Evolutionary conservation across 2,797 vertebrate species (phyloP), one percentile per base, ranked within the genome.

Genomic region (Melanogrammus aeglefinus): DNA sequence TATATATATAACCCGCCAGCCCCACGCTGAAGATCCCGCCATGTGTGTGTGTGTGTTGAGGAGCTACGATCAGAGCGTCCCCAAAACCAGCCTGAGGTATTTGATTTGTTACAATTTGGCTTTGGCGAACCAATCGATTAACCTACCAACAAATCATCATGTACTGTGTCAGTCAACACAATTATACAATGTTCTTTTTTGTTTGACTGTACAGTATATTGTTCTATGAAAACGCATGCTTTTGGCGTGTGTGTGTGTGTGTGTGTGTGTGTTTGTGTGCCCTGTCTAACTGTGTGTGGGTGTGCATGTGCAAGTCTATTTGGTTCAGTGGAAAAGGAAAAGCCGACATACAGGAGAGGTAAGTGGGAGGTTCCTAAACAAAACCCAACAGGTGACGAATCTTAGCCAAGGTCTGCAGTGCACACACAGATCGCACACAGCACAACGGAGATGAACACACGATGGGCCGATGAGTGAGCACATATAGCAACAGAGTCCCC

Each of bases 71-170:
- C 85, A 79, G 86, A 87, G 84, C 83, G 83, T 69, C 86, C 86
- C 80, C 84, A 92, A 86, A 93, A 93, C 92, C 89, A 93, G 94
- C 94, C 94, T 95, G 94, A 94, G 93, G 91, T 94, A 93, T 94
- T 92, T 90, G 83, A 91, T 91, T 89, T 87, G 83, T 92, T 88
- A 88, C 77, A 91, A 92, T 93, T 93, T 94, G 91, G 92, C 92
- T 91, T 89, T 88, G 87, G 84, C 84, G 87, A 89, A 89, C 90
- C 88, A 91, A 93, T 92, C 86, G 83, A 86, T 83, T 84, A 84
- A 89, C 84, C 85, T 88, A 71, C 13, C 75, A 90, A 88, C 87
- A 72, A 80, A 86, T 81, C 82, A 78, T 73, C 79, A 78, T 63
- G 57, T 63, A n/a, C 57, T 63, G 47, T 51, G 72, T 81, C 78